These are phyloP conservation scores for Ophioninae sp. DNA, from an alignment of 2,888 invertebrate genomes.

Conservation along the genomic window DNA sequence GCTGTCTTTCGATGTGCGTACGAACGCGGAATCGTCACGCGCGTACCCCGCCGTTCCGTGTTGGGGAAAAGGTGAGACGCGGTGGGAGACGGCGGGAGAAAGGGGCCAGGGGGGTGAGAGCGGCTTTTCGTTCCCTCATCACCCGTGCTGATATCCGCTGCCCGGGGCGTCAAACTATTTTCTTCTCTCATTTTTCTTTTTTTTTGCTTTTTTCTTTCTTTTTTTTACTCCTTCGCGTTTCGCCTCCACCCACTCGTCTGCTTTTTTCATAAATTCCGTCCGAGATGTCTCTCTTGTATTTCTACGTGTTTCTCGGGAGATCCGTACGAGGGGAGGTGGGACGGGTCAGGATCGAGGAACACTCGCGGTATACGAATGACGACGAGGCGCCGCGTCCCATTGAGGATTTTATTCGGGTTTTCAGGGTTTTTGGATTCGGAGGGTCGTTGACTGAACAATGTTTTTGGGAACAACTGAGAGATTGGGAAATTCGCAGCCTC, in stretches of 20 bases:
- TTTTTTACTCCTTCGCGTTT: slow-evolving; percentile 7
- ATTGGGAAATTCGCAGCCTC: no score
- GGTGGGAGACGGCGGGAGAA: slow-evolving; percentile 10
- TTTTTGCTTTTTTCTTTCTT: slow-evolving; percentile 25
- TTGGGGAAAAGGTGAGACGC: slow-evolving; percentile 28
- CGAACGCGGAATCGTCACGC: slow-evolving; percentile 2
- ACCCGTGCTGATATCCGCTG: slow-evolving; percentile 61
- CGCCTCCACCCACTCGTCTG: background rate
- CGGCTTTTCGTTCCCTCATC: slow-evolving; percentile 60
- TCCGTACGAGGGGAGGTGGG: slow-evolving; percentile 3
- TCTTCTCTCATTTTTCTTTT: slow-evolving; percentile 15
- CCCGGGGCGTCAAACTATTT: slow-evolving; percentile 56
- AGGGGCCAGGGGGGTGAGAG: slow-evolving; percentile 14
- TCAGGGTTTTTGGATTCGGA: no score
- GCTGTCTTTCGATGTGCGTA: background rate
- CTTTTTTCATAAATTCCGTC: slow-evolving; percentile 30
- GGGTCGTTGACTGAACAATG: no score
- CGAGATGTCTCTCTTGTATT: slow-evolving; percentile 16
- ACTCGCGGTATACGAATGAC: background rate
- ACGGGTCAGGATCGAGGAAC: slow-evolving; percentile 22
- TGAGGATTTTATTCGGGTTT: no score
- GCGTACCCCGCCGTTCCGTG: slow-evolving; percentile 2
- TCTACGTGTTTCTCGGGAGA: slow-evolving; percentile 32
- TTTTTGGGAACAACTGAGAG: no score
- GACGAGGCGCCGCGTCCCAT: background rate